A percentile compares a stretch with the other conserved stretches of the same genome.
These are phyloP conservation scores for Disparrhopalites patrizii DNA, from an alignment of 2,888 invertebrate species.

Conservation along the genomic window DNA sequence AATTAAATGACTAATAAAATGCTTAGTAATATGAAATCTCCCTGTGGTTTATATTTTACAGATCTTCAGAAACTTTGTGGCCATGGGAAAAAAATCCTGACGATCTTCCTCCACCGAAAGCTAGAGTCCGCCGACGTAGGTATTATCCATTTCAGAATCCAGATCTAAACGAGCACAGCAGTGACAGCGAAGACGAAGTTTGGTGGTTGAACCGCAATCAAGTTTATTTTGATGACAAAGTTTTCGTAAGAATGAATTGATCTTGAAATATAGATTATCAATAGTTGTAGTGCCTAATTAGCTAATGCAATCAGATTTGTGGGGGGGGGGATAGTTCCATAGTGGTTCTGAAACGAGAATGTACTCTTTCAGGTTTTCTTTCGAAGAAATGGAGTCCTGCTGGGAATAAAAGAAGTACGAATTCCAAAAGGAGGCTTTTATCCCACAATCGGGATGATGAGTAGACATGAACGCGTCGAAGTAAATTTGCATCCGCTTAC, in stretches of 20 bases:
- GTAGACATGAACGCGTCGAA: constrained; percentile 55
- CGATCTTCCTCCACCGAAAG: constrained; percentile 46
- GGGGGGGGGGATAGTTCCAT: no score
- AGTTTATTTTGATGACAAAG: constrained; percentile 49
- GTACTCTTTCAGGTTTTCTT: constrained; percentile 57
- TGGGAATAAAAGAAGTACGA: constrained; percentile 55
- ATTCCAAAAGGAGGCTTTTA: constrained; percentile 57
- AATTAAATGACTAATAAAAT: no score
- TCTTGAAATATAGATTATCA: background rate
- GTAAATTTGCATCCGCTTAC: constrained; percentile 56
- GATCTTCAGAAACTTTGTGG: constrained; percentile 33
- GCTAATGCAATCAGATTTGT: no score
- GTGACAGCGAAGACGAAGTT: constrained; percentile 52
- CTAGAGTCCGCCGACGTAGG: constrained; percentile 28
- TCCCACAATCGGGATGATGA: constrained; percentile 57
- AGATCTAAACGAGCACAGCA: constrained; percentile 42
- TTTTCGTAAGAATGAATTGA: constrained; percentile 48
- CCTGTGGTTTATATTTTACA: no score
- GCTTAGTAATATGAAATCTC: no score
- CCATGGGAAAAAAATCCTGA: constrained; percentile 45
- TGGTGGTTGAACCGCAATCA: constrained; percentile 50
- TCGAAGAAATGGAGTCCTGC: constrained; percentile 55
- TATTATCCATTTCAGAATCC: constrained; percentile 33
- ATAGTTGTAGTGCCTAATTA: no score
- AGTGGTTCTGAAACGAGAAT: no score